Base-by-base conservation (phyloP, 64 coral and sea anemone genomes). In the Hydrozoanthus tunicans region DNA sequence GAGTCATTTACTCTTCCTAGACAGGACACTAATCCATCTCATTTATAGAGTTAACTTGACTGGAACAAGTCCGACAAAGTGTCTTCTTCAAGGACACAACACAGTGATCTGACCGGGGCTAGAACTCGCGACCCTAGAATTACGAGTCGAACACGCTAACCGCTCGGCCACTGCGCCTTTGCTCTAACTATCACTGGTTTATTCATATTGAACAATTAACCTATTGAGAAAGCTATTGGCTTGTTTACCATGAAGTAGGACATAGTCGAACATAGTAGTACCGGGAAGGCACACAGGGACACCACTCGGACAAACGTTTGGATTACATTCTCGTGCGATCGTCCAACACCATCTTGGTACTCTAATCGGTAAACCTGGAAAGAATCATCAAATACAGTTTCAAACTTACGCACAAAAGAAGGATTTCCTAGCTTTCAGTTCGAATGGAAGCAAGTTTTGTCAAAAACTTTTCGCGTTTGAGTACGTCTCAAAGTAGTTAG, bases 321-420 rank as follows among this genome's bases (percentile, higher is more conserved):
- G 17, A 94, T 83, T 9, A 94, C 86, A 66, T 94, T 94, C 70
- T 94, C 92, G 52, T 82, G 86, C 59, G 92, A 94, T 76, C 92
- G n/a, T 7, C 92, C 92, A 51, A 80, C 80, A 6, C 92, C 92
- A 32, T 94, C 92, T 58, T 89, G 85, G 3, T 90, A 79, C 53
- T 94, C 92, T 54, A 94, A 81, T 6, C 65, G 86, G 77, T 82
- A 94, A 64, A 94, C 89, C 92, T 94, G 75, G 72, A 6, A 32
- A 9, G 72, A 8, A 63, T 63, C 61, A 63, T 63, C 7, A 65
- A 15, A 9, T 2, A 43, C 32, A 43, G 32, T 43, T 43, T 43
- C 32, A 43, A 43, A 43, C 32, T 43, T 43, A 43, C 32, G 32
- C 32, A 43, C 32, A 43, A 43, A 43, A 43, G 32, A 43, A 43